These are phyloP conservation scores for Notarius quadriscutis DNA, from an alignment of 2,113 vertebrate genomes.

Conservation along the genomic window DNA sequence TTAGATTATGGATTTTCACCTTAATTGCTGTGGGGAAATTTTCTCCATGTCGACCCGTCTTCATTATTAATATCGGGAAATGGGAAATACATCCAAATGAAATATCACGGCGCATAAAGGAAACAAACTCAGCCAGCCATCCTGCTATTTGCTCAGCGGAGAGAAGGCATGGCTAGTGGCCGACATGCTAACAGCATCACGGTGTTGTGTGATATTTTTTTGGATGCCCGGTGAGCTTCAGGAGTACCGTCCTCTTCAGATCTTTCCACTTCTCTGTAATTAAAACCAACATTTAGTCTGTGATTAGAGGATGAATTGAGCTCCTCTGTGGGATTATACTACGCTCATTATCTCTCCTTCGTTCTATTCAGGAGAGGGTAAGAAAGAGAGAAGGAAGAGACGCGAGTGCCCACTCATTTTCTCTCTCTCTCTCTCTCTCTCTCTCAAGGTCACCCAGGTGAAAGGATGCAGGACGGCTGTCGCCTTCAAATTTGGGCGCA, in stretches of 20 bases:
- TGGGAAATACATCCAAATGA: conserved; percentile 62
- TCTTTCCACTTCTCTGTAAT: conserved; percentile 66
- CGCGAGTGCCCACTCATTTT: background rate
- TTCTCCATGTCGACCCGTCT: conserved; percentile 69
- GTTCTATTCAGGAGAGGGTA: conserved; percentile 60
- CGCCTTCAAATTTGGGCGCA: background rate
- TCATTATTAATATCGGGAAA: conserved; percentile 78
- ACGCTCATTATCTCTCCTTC: conserved; percentile 68
- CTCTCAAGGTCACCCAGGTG: conserved; percentile 15
- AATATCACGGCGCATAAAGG: conserved; percentile 51
- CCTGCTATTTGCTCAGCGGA: background rate
- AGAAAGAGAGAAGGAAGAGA: conserved; percentile 44
- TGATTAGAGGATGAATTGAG: conserved; percentile 71
- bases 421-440: background rate
- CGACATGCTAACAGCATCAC: background rate
- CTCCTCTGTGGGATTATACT: conserved; percentile 70
- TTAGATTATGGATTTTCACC: conserved; percentile 75
- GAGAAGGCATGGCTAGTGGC: background rate
- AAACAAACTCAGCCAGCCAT: background rate
- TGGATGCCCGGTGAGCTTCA: conserved; percentile 21
- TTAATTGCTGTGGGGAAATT: conserved; percentile 75
- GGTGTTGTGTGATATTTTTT: background rate
- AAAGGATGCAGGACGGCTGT: conserved; percentile 25
- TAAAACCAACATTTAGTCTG: conserved; percentile 74
- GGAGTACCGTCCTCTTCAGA: conserved; percentile 50